Evolutionary conservation across 2,888 invertebrate species (phyloP).

Genomic region (Copidosoma aretas): DNA sequence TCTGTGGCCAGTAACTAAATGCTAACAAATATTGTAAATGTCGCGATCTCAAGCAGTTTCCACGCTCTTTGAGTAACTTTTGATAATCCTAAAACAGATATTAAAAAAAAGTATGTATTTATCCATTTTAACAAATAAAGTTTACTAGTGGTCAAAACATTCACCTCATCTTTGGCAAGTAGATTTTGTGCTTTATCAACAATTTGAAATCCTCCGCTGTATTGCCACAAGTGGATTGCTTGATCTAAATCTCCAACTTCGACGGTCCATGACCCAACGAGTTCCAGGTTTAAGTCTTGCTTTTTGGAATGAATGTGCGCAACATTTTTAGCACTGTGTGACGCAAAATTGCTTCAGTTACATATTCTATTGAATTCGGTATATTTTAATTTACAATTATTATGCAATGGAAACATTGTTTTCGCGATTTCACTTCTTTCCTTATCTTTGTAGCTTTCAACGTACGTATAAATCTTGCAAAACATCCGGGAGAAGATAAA

Average conservation of each 20-base stretch:
- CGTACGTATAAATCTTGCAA: slow-evolving; percentile 16
- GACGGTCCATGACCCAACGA: slow-evolving; percentile 96
- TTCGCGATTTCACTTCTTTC: slow-evolving; percentile 15
- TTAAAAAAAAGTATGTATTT: slow-evolving; percentile 31
- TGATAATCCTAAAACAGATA: slow-evolving; percentile 70
- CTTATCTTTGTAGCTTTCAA: slow-evolving; percentile 24
- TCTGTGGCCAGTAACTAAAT: slow-evolving; percentile 97
- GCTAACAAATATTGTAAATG: slow-evolving; percentile 92
- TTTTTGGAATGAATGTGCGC: slow-evolving; percentile 78
- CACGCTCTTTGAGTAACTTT: slow-evolving; percentile 77
- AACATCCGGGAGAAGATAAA: slow-evolving; percentile 21
- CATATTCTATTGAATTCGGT: slow-evolving; percentile 1
- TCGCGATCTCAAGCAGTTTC: slow-evolving; percentile 80
- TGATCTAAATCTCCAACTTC: slow-evolving; percentile 98
- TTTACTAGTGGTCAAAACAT: too few species aligned
- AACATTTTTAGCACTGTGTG: slow-evolving; percentile 76
- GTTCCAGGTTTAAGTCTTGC: slow-evolving; percentile 78
- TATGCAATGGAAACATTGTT: background rate
- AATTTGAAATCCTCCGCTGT: slow-evolving; percentile 87
- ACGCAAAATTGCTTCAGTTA: slow-evolving; percentile 12
- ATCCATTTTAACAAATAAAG: background rate
- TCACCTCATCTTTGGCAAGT: slow-evolving; percentile 73
- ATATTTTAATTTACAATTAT: background rate
- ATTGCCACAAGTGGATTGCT: slow-evolving; percentile 94
- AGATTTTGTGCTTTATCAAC: slow-evolving; percentile 80